Evolutionary conservation across 2,113 vertebrate species (phyloP).

Genomic region (Perognathus longimembris): DNA sequence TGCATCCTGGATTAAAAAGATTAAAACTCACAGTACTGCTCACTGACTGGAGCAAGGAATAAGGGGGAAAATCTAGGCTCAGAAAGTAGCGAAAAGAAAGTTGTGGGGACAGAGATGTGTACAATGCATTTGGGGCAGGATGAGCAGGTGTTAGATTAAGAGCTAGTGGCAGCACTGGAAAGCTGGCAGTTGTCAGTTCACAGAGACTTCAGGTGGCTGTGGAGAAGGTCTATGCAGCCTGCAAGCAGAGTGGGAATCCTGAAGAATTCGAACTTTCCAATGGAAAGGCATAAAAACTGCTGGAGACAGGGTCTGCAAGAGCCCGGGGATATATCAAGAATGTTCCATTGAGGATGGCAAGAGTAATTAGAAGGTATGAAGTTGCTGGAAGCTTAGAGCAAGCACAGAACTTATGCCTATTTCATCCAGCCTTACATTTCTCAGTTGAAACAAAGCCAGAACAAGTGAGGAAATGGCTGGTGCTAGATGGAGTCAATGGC

Average conservation of each 20-base stretch:
- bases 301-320: background rate
- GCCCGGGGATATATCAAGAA: background rate
- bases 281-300: background rate
- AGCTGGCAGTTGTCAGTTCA: too few species aligned
- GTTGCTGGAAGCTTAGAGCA: background rate
- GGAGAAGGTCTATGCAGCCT: background rate
- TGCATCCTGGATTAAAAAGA: background rate
- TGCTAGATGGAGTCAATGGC: background rate
- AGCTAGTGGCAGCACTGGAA: background rate
- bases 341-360: background rate
- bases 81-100: background rate
- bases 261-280: background rate
- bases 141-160: background rate
- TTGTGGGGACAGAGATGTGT: background rate
- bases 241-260: background rate
- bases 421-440: background rate
- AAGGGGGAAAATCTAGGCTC: background rate
- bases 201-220: background rate
- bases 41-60: background rate
- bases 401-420: background rate
- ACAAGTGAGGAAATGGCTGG: too few species aligned
- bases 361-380: background rate
- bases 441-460: background rate
- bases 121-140: background rate
- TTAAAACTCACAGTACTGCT: background rate